Conservation (phyloP, 2,113 vertebrate species). For the Psophia crepitans region DNA sequence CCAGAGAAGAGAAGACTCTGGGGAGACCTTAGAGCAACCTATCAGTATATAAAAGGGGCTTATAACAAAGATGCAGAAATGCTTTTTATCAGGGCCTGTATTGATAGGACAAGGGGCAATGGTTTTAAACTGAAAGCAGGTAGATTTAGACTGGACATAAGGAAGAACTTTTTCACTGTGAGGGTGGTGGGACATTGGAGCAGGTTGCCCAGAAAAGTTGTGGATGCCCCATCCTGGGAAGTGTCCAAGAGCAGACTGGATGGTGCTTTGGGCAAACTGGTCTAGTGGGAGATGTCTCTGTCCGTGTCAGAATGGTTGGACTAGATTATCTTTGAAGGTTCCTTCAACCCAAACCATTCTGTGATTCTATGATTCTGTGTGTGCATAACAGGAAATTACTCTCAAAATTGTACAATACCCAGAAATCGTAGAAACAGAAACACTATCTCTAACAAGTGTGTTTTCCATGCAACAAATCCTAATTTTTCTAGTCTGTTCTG, state of each 20-base stretch:
- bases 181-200: not conserved
- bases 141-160: not conserved
- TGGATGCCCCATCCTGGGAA: not conserved
- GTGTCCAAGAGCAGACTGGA: not conserved
- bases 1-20: not conserved
- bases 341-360: not conserved
- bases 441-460: not conserved
- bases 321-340: not conserved
- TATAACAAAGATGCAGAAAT: not conserved
- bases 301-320: not conserved
- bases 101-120: not conserved
- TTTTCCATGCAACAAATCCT: not conserved
- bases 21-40: not conserved
- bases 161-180: not conserved
- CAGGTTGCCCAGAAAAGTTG: not conserved
- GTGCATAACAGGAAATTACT: not conserved
- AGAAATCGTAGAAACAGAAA: constrained; percentile 8
- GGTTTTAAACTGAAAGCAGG: not conserved
- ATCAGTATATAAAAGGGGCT: not conserved
- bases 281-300: not conserved
- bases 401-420: not conserved
- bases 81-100: not conserved
- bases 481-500: not conserved
- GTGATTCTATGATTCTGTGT: not conserved
- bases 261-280: not conserved